These are phyloP conservation scores for Notothenia rossii DNA, from an alignment of 2,113 vertebrate species.

Conservation along the genomic window DNA sequence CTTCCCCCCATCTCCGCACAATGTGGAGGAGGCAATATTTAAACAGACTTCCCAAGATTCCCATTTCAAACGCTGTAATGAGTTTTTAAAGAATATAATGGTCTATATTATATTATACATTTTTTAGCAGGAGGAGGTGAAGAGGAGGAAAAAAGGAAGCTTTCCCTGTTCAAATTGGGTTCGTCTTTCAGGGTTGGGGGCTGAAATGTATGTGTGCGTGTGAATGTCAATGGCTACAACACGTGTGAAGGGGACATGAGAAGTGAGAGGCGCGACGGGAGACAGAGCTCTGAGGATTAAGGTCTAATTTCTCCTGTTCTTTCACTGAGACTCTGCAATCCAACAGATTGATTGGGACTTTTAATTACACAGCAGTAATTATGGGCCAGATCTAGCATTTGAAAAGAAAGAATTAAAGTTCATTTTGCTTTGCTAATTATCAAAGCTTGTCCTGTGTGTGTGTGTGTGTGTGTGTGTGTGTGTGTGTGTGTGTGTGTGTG, in stretches of 20 bases:
- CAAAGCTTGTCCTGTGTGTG: conserved; percentile 51
- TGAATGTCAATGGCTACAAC: conserved; percentile 12
- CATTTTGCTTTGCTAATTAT: conserved; percentile 84
- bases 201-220: conserved; percentile 33
- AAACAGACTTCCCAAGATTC: conserved; percentile 76
- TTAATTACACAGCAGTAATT: conserved; percentile 87
- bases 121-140: conserved; percentile 70
- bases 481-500: too few species aligned
- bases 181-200: conserved; percentile 73
- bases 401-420: conserved; percentile 84
- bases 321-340: conserved; percentile 78
- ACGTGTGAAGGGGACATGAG: conserved; percentile 33
- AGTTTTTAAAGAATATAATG: conserved; percentile 86
- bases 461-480: conserved; percentile 10
- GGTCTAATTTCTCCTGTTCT: conserved; percentile 83
- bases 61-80: conserved; percentile 83
- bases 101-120: conserved; percentile 79
- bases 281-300: conserved; percentile 81
- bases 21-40: conserved; percentile 74
- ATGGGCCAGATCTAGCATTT: conserved; percentile 75
- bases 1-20: conserved; percentile 59
- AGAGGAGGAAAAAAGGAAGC: conserved; percentile 20
- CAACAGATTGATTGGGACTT: conserved; percentile 84
- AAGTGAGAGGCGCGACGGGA: conserved; percentile 38
- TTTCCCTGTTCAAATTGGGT: conserved; percentile 60